phyloP scores from a whole-genome alignment of 2,888 invertebrate species.

The Chironomus tentans region DNA sequence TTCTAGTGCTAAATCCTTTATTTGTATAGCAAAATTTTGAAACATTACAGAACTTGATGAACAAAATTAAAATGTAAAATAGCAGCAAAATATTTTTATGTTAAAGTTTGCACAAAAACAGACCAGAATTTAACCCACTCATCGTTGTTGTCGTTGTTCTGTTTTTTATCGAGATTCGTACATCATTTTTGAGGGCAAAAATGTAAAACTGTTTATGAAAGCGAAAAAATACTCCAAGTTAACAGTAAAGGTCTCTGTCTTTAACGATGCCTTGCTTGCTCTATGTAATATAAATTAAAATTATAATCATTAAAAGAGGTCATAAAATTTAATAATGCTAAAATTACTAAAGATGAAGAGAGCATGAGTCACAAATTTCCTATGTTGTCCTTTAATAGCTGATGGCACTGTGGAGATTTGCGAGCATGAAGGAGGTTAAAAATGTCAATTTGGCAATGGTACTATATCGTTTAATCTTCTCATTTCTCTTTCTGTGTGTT shows the following conservation, averaged over 20 bases:
- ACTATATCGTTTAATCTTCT: neutral
- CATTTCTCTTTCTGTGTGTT: neutral
- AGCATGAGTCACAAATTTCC: neutral
- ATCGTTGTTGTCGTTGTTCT: neutral
- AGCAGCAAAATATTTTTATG: too few relatives aligned
- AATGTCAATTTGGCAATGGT: neutral
- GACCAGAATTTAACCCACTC: neutral
- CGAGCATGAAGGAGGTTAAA: neutral
- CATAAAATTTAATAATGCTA: conserved; percentile 13
- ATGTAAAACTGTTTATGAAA: conserved; percentile 6
- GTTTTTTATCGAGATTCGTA: neutral
- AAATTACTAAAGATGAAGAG: neutral
- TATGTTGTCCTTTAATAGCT: neutral
- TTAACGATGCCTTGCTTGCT: neutral
- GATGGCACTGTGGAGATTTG: conserved; percentile 1
- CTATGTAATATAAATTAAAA: conserved; percentile 6
- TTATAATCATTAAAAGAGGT: conserved; percentile 14
- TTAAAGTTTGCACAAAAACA: too few relatives aligned
- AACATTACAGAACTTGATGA: neutral
- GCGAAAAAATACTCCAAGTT: neutral
- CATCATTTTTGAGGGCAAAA: neutral
- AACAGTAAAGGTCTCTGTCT: neutral
- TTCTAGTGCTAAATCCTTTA: too few relatives aligned
- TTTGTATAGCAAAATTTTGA: too few relatives aligned
- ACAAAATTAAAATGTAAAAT: too few relatives aligned